Percentiles rank a stretch among this genome's conserved stretches.
Evolutionary conservation across 1,140 invertebrate genomes (phyloP).

Genomic region (Manduca sexta): DNA sequence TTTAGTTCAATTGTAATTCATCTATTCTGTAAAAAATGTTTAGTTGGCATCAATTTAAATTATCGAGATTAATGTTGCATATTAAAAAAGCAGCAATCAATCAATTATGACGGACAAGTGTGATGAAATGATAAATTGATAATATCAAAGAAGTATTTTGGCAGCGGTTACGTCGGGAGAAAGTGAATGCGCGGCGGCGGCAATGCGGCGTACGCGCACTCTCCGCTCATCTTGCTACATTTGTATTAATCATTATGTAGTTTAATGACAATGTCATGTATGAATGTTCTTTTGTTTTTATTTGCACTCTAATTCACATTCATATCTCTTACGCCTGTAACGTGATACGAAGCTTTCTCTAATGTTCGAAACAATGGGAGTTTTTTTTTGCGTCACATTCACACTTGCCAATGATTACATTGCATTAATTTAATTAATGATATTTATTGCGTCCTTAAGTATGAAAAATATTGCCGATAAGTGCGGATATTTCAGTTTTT

Average conservation of each 20-base stretch:
- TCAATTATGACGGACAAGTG: neutral
- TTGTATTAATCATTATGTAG: conserved; percentile 9
- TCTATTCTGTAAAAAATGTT: too few species aligned
- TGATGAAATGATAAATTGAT: conserved; percentile 9
- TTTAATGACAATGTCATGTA: conserved; percentile 7
- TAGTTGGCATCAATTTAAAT: neutral
- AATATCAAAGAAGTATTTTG: conserved; percentile 15
- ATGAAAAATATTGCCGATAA: too few species aligned
- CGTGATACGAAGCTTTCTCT: neutral
- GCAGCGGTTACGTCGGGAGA: conserved; percentile 15
- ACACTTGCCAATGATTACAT: neutral
- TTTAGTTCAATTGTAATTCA: too few species aligned
- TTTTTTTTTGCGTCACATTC: too few species aligned
- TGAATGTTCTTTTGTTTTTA: conserved; percentile 6
- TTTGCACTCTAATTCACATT: conserved; percentile 2
- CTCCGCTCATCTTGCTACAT: conserved; percentile 12
- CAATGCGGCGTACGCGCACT: conserved; percentile 3
- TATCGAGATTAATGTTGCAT: neutral
- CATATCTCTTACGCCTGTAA: neutral
- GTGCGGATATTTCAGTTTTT: too few species aligned
- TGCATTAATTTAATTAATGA: neutral
- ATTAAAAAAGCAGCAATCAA: neutral
- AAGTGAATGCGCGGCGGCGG: conserved; percentile 17
- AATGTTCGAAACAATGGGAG: neutral
- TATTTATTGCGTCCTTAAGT: too few species aligned